Conservation (phyloP, 1,140 invertebrate species). For the Pogonognathellus flavescens region DNA sequence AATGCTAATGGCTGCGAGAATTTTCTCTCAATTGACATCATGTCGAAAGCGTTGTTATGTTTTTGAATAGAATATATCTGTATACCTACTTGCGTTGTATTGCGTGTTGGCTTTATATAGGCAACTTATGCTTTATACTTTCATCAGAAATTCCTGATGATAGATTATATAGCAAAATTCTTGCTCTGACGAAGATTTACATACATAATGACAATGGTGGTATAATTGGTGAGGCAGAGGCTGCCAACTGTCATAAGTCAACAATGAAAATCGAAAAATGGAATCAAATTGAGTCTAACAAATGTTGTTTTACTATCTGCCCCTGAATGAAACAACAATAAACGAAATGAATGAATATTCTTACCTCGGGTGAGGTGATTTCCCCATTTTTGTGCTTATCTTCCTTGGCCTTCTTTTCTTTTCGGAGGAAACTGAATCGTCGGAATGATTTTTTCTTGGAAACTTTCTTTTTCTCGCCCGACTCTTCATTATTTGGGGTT, state of each 20-base stretch:
- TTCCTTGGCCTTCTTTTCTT: constrained; percentile 68
- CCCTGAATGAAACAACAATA: no score
- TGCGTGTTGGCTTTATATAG: not conserved
- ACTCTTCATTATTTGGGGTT: constrained; percentile 63
- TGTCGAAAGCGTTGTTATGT: not conserved
- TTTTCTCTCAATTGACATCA: constrained; percentile 9
- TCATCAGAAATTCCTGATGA: no score
- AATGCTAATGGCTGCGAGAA: constrained; percentile 31
- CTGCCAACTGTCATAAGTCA: no score
- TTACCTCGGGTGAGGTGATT: constrained; percentile 62
- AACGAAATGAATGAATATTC: not conserved
- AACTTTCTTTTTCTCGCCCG: constrained; percentile 67
- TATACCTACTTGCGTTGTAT: not conserved
- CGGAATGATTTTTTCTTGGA: constrained; percentile 68
- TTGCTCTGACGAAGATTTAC: no score
- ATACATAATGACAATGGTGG: no score
- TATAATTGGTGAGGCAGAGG: no score
- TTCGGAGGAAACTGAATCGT: constrained; percentile 68
- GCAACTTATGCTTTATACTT: not conserved
- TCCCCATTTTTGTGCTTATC: constrained; percentile 68
- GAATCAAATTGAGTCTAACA: no score
- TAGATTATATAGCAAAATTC: no score
- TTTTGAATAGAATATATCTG: no score
- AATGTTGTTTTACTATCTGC: no score
- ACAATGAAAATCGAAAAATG: no score